Evolutionary conservation across 1,140 invertebrate genomes (phyloP).

Genomic region (Leptonema lineaticorne): DNA sequence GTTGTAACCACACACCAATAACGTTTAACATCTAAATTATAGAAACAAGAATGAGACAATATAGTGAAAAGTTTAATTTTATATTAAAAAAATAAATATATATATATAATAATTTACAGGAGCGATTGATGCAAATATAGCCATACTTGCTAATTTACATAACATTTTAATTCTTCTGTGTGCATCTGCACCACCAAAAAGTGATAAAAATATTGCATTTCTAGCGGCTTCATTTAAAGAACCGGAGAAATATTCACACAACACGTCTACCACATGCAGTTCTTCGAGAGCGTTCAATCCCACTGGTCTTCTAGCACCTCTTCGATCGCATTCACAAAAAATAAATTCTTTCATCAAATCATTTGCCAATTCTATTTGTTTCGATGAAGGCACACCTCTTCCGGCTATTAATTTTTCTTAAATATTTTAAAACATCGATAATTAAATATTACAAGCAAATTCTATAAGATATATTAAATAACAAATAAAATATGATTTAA

Average conservation of each 20-base stretch:
- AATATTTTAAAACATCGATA: conserved; percentile 36
- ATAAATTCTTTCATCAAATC: conserved; percentile 81
- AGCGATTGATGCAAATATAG: conserved; percentile 71
- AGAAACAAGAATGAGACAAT: not conserved
- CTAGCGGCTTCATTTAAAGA: conserved; percentile 70
- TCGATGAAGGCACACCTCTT: conserved; percentile 50
- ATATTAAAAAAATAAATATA: not conserved
- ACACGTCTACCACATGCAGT: conserved; percentile 71
- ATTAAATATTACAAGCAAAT: not conserved
- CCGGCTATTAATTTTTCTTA: conserved; percentile 53
- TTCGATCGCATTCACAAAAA: conserved; percentile 73
- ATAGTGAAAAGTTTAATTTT: not conserved
- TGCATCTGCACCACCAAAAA: conserved; percentile 71
- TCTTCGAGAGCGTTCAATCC: conserved; percentile 68
- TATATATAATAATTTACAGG: conserved; percentile 49
- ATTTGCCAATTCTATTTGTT: conserved; percentile 60
- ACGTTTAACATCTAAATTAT: conserved; percentile 65
- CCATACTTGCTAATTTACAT: conserved; percentile 76
- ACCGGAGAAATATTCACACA: conserved; percentile 72
- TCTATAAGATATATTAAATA: conserved; percentile 1
- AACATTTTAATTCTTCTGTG: conserved; percentile 68
- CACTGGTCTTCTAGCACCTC: conserved; percentile 58
- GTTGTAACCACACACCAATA: conserved; percentile 82
- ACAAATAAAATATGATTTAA: not conserved
- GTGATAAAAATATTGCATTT: conserved; percentile 77